Base-by-base conservation (phyloP, 2,888 invertebrate genomes). In the Andricus quercusramuli region DNA sequence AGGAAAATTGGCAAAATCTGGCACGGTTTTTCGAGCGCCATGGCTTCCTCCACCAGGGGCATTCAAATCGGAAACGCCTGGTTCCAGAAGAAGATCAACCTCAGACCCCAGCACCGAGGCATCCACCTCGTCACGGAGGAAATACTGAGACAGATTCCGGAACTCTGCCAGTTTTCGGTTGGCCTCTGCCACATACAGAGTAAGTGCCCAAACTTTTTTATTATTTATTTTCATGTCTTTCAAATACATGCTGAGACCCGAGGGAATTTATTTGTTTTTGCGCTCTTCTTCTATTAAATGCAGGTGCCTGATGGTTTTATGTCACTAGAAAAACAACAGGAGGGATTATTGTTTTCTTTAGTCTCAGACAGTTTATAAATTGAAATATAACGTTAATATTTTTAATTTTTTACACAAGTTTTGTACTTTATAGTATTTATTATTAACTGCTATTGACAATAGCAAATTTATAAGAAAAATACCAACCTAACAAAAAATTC, bases 41-140 rank as follows among this genome's bases (percentile, higher is more conserved):
- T 97, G 97, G 97, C 96, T 95, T 97, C 97, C 94, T 82, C 83
- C 77, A 83, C 62, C 70, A 80, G 83, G 76, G 97, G 97, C 94
- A 96, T 98, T 94, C 98, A 98, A 95, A 97, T 97, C 93, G 98
- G 98, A 94, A 97, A 98, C 93, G 98, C 98, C 94, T 99, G 99
- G 99, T 98, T 98, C 95, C 99, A 99, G 95, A 96, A 97, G 94
- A 98, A 98, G 95, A 96, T 99, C 93, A 97, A 98, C 94, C 95
- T 99, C 93, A 95, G 98, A 93, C 98, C 98, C 91, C 98, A 98
- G 94, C 98, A 98, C 94, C 95, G 99, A 93, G 99, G 99, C 92
- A 98, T 99, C 93, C 99, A 99, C 95, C 95, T 99, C 91, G 98
- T 99, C 90, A 98, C 98, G 87, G 98, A 99, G 94, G 98, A 99